Base-by-base conservation (phyloP, 1,140 invertebrate species). In the Drosophila burlai region DNA sequence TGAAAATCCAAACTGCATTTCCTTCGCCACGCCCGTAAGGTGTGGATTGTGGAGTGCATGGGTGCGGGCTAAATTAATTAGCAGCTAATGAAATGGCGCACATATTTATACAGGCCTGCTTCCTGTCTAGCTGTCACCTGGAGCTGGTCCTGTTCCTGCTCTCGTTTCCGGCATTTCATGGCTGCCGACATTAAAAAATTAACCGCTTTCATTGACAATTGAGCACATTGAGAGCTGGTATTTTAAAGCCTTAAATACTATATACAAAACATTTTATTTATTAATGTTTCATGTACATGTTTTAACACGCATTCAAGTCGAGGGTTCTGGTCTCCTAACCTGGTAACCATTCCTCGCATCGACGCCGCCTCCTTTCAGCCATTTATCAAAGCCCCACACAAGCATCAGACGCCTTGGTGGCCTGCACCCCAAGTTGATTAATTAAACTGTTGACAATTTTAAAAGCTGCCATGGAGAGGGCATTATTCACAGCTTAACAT, bases 381-480 rank as follows among this genome's bases (percentile, higher is more conserved):
- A 77, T 77, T 69, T 55, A 52, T 77, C 75, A 60, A 29, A 47
- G 45, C n/a, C 31, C 3, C 62, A 21, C 15, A 29, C 42, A 26
- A 21, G 4, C 34, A 40, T 29, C 43, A 16, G 24, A 49, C 24
- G 47, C 16, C 49, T 52, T 52, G 21, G 49, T 42, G 21, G 55
- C 21, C 42, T 36, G 34, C 55, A 68, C 46, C 55, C 64, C 72
- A 58, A 79, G 78, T 84, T 89, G 85, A 89, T 89, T 89, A 89
- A 89, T 90, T 89, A 90, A 89, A 81, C 76, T 90, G 84, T 89
- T 89, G 84, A 89, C 84, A 89, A 84, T 84, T 89, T 90, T 84
- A 90, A 90, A 79, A 89, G 85, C 85, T 72, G 52, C 49, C 72
- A 65, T 74, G 55, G 54, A 42, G 75, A 34, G 38, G 60, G 52